These are phyloP conservation scores for Benitochromis conjunctus DNA, from an alignment of 2,113 vertebrate genomes.

Conservation along the genomic window DNA sequence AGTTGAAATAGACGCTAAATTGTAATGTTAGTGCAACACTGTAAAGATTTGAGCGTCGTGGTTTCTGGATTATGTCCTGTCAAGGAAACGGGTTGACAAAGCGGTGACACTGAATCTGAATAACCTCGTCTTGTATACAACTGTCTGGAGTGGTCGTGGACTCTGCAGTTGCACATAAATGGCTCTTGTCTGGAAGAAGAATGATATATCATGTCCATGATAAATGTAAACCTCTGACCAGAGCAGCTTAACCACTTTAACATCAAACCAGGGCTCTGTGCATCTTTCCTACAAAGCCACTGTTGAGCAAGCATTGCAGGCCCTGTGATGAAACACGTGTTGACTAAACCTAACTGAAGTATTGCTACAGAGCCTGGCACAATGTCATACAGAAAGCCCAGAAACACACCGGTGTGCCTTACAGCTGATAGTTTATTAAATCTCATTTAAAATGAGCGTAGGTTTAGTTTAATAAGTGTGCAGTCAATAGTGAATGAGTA, in stretches of 20 bases:
- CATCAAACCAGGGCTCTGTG: neutral
- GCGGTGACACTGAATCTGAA: neutral
- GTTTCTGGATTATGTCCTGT: neutral
- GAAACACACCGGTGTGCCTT: neutral
- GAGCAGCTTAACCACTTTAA: neutral
- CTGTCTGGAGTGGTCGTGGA: neutral
- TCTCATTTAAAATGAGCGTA: fast-evolving
- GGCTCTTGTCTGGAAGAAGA: neutral
- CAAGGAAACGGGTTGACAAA: neutral
- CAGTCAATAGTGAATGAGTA: neutral
- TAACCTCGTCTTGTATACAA: fast-evolving
- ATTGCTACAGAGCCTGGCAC: neutral
- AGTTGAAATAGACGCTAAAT: neutral
- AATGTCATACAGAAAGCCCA: neutral
- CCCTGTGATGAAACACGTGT: fast-evolving
- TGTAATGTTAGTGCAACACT: neutral
- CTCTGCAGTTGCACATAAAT: neutral
- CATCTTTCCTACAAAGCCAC: neutral
- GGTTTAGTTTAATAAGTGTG: neutral
- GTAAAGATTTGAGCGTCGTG: neutral
- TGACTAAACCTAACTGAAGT: no score
- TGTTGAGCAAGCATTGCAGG: neutral
- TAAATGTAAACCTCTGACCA: neutral
- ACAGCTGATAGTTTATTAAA: neutral
- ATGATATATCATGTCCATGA: fast-evolving